Percentiles rank a stretch among this genome's conserved stretches.
These are phyloP conservation scores for Nasua narica DNA, from an alignment of 2,797 vertebrate genomes.

Conservation along the genomic window DNA sequence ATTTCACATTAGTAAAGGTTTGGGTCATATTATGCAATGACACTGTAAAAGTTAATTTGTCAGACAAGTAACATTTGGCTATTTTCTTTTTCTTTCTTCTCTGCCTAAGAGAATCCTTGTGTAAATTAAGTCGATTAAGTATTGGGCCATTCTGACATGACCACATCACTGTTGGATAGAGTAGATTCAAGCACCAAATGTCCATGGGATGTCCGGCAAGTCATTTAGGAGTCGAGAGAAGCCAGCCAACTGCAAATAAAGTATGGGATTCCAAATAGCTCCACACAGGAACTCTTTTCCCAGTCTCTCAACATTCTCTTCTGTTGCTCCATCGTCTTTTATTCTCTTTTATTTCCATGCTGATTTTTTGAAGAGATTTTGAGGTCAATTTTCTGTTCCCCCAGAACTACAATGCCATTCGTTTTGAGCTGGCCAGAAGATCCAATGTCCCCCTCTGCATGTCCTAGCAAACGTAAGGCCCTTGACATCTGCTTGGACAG, in stretches of 20 bases:
- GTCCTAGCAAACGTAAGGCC: background rate
- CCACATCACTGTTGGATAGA: background rate
- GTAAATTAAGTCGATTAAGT: background rate
- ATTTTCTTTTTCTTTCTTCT: background rate
- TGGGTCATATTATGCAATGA: constrained; percentile 29
- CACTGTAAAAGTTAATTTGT: background rate
- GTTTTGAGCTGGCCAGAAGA: constrained; percentile 28
- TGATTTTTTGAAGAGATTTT: background rate
- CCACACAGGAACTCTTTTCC: background rate
- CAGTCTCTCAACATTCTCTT: background rate
- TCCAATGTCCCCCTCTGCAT: background rate
- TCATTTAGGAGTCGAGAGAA: background rate
- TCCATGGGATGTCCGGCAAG: background rate
- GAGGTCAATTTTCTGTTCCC: background rate
- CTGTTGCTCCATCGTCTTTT: background rate
- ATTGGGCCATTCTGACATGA: background rate
- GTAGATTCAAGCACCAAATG: background rate
- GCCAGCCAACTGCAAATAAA: background rate
- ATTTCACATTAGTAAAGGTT: background rate
- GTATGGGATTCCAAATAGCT: background rate
- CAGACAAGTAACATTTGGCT: background rate
- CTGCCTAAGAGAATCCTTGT: background rate
- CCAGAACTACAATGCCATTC: background rate
- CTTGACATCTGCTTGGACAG: background rate
- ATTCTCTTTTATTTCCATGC: background rate